These are phyloP conservation scores for Hypsopygia costalis DNA, from an alignment of 2,888 invertebrate genomes.

Conservation along the genomic window DNA sequence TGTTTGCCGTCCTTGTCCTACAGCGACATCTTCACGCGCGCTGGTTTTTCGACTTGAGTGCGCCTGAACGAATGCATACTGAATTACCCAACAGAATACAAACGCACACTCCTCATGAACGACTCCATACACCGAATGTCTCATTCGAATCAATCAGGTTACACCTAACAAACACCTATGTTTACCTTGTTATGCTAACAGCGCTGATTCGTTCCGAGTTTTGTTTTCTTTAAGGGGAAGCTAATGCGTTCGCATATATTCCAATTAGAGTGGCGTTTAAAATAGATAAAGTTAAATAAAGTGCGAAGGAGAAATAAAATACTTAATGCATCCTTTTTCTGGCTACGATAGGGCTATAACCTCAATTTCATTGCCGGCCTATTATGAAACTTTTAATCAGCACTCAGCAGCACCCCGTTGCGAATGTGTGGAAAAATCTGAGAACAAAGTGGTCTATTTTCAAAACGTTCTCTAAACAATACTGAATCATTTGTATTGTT, in stretches of 20 bases:
- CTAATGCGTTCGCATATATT: constrained; percentile 16
- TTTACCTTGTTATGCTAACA: constrained; percentile 55
- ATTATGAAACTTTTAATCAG: constrained; percentile 61
- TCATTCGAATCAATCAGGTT: constrained; percentile 38
- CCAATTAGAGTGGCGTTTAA: constrained; percentile 15
- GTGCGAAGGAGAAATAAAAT: constrained; percentile 13
- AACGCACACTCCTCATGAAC: constrained; percentile 28
- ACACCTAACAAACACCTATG: constrained; percentile 45
- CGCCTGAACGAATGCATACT: constrained; percentile 50
- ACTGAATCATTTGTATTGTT: neutral
- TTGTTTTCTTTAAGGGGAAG: constrained; percentile 34
- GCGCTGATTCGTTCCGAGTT: constrained; percentile 47
- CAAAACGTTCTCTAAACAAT: constrained; percentile 10
- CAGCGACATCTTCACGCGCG: constrained; percentile 54
- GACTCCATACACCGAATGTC: constrained; percentile 22
- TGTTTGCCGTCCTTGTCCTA: constrained; percentile 52
- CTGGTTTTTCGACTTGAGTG: constrained; percentile 64
- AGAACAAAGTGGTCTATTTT: constrained; percentile 19
- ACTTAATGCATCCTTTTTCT: constrained; percentile 4
- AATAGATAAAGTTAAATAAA: constrained; percentile 10
- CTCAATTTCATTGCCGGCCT: constrained; percentile 45
- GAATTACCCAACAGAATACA: constrained; percentile 37
- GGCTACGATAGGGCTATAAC: constrained; percentile 19
- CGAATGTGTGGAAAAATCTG: constrained; percentile 30
- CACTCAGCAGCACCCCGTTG: constrained; percentile 48